Percentiles rank a stretch among this genome's conserved stretches.
Conservation (phyloP, 2,797 vertebrate species). For the Pangasius sanitwongsei region DNA sequence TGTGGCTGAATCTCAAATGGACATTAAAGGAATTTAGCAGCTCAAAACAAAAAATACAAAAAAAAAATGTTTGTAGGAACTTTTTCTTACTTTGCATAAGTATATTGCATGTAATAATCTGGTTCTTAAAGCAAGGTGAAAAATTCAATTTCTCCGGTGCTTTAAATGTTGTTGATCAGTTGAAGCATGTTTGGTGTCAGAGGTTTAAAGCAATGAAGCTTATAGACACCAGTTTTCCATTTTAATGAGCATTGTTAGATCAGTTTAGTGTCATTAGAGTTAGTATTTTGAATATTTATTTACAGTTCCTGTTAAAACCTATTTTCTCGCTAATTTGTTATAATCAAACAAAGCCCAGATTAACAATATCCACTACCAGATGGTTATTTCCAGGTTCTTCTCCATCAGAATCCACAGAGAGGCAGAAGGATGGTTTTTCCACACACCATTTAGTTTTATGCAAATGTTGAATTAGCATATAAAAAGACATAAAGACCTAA, state of each 20-base stretch:
- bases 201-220: neutral
- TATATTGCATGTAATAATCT: too few species aligned
- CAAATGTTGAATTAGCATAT: constrained; percentile 1
- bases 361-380: neutral
- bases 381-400: neutral
- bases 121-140: too few species aligned
- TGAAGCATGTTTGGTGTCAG: too few species aligned
- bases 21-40: too few species aligned
- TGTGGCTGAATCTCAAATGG: too few species aligned
- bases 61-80: too few species aligned
- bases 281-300: neutral
- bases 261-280: neutral
- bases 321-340: neutral
- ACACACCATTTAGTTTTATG: neutral
- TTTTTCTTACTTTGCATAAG: too few species aligned
- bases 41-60: too few species aligned
- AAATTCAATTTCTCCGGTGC: neutral
- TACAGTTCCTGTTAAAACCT: neutral
- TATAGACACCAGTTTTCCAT: neutral
- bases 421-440: neutral
- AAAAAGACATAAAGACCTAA: neutral
- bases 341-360: neutral
- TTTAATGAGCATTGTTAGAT: neutral
- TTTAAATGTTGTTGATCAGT: too few species aligned
- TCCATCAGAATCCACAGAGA: neutral